These are phyloP conservation scores for Macropis europaea DNA, from an alignment of 2,888 invertebrate species.

Conservation along the genomic window DNA sequence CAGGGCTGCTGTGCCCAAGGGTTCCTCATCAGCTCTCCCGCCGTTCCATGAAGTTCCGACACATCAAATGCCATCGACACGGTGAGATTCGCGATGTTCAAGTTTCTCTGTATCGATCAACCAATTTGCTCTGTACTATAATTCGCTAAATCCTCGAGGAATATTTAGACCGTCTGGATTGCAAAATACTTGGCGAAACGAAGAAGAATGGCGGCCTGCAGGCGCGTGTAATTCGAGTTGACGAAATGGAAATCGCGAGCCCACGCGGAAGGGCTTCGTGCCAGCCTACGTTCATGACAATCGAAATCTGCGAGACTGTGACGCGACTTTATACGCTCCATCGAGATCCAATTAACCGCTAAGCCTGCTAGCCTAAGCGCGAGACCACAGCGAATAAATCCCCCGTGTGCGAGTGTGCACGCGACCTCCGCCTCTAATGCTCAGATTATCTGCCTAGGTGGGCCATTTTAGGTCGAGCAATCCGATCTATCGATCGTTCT, in stretches of 20 bases:
- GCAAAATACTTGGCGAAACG: too few species aligned
- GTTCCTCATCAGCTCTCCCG: too few species aligned
- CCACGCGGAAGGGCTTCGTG: not conserved
- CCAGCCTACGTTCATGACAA: not conserved
- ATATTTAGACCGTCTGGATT: too few species aligned
- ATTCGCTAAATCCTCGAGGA: too few species aligned
- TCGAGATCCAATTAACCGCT: conserved; percentile 57
- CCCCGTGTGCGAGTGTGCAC: conserved; percentile 34
- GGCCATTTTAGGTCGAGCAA: conserved; percentile 22
- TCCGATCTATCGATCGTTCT: conserved; percentile 26
- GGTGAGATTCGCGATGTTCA: too few species aligned
- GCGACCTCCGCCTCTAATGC: conserved; percentile 31
- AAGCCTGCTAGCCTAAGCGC: conserved; percentile 55
- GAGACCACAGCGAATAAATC: conserved; percentile 49
- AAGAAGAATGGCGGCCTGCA: too few species aligned
- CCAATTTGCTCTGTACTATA: too few species aligned
- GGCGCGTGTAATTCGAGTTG: not conserved
- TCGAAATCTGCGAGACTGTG: conserved; percentile 16
- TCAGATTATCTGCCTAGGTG: conserved; percentile 26
- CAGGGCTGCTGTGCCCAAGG: too few species aligned
- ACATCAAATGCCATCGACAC: too few species aligned
- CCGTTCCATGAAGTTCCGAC: too few species aligned
- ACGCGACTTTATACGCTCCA: conserved; percentile 43
- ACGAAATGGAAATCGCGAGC: not conserved
- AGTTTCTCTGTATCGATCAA: too few species aligned